Evolutionary conservation across 2,888 invertebrate genomes (phyloP), one percentile per base, ranked within the genome.

Genomic region (Spodoptera picta): DNA sequence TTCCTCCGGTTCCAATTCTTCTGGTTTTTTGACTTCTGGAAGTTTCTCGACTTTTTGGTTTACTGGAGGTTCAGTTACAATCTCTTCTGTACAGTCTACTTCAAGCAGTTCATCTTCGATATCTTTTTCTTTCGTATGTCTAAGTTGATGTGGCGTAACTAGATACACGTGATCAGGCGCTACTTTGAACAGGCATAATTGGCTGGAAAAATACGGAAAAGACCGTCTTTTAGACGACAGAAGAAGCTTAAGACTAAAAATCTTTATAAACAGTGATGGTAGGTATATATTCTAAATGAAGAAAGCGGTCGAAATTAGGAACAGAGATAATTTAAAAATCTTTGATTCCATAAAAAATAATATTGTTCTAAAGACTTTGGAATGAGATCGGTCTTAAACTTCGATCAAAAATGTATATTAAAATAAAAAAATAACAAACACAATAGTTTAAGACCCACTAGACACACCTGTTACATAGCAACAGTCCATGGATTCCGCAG

Each of bases 101-200:
- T 62, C n/a, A 4, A 69, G 24, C 2, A 69, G 4, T 31, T 70
- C 75, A 36, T 70, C 65, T 49, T 54, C 71, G 7, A 46, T 53
- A 12, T 50, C 36, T 24, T 42, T 41, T n/a, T 41, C 12, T 12
- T 0, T 81, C 75, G 3, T 75, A 48, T 47, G 80, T 70, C 2
- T 36, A 36, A 90, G 70, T 60, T 90, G 89, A 0, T 86, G 82
- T 0, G 90, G 91, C 0, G 87, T 87, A 6, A 91, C 73, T 11
- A 91, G 73, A 57, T 82, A 91, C 3, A 91, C 84, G 43, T 86
- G 63, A 0, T 73, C 66, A 0, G 88, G 87, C 0, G 90, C 87
- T 12, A 85, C 84, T 65, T 92, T 92, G 77, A 79, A 91, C 0
- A 92, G 46, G 47, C 83, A 82, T 10, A 92, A 71, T 65, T 77